Evolutionary conservation across 2,797 vertebrate genomes (phyloP).

Genomic region (Poeciliopsis turneri): DNA sequence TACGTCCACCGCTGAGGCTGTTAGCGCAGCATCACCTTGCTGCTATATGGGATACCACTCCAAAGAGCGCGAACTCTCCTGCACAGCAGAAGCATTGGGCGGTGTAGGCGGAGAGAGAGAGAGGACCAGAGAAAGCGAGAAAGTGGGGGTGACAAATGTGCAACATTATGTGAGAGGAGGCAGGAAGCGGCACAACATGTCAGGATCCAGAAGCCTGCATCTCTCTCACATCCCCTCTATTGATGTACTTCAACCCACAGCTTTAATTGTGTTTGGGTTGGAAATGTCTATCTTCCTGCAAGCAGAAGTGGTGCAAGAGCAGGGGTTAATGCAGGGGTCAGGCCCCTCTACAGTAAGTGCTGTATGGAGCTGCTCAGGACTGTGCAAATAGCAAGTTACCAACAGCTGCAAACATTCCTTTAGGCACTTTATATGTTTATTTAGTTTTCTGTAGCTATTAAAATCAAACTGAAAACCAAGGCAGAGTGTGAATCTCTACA

Average conservation of each 20-base stretch:
- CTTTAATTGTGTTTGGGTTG: conserved; percentile 75
- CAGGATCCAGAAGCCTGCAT: conserved; percentile 66
- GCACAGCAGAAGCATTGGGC: conserved; percentile 32
- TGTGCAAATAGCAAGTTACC: conserved; percentile 52
- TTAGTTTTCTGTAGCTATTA: conserved; percentile 10
- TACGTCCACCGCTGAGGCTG: conserved; percentile 31
- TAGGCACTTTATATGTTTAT: conserved; percentile 28
- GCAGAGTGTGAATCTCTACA: not conserved
- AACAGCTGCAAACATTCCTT: conserved; percentile 17
- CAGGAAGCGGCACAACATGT: conserved; percentile 63
- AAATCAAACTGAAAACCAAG: not conserved
- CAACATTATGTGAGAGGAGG: conserved; percentile 70
- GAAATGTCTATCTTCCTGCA: conserved; percentile 50
- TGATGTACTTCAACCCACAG: conserved; percentile 73
- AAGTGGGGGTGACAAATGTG: conserved; percentile 65
- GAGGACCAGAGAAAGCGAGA: not conserved
- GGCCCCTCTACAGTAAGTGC: conserved; percentile 51
- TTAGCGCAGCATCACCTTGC: conserved; percentile 42
- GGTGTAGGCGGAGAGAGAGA: conserved; percentile 36
- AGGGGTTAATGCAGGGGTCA: conserved; percentile 70
- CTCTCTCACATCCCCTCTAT: conserved; percentile 58
- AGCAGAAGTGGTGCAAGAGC: conserved; percentile 43
- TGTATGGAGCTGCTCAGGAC: conserved; percentile 40
- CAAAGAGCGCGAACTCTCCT: conserved; percentile 57
- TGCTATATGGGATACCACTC: conserved; percentile 62